Base-by-base conservation (phyloP, 2,113 vertebrate genomes). In the Hippolais icterina region DNA sequence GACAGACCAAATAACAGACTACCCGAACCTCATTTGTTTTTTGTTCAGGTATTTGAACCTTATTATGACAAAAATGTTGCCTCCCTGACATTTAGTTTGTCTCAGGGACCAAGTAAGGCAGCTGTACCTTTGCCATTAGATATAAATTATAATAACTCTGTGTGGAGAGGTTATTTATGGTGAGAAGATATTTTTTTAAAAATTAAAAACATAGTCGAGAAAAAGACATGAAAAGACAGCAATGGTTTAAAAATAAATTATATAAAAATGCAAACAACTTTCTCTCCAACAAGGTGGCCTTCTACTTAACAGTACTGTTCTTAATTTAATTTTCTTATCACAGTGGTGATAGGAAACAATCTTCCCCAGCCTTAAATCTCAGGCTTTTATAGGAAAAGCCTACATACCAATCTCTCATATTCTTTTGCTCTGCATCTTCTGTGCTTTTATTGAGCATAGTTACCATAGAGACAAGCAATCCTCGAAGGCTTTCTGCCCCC, bases 391-490 rank as follows among this genome's bases (percentile, higher is more conserved):
- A 53, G 37, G 53, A 50, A 87, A 72, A 50, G 63, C 25, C 56
- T 87, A 7, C n/a, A 42, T 74, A 56, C 39, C 82, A 85, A 15
- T 37, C 33, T 90, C 61, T 86, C 50, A 39, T 74, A 35, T 54
- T 83, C 27, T 80, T 94, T 77, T 83, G 59, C 63, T 77, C 59
- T 72, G 24, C 52, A 57, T 63, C 49, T 66, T 92, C 61, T 69
- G 52, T 93, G 65, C 90, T 70, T 61, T 80, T 77, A 69, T 66
- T 83, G 50, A 80, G 46, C 27, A 69, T 23, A 46, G 95, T 97
- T 90, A 80, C 93, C 90, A 95, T 93, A 93, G 95, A 93, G 90
- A 97, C 87, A 93, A 95, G 79, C 63, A 96, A 72, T 83, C 59
- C 63, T 87, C 18, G n/a, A 83, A 85, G 68, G 71, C 46, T 92